Conservation (phyloP, 2,888 invertebrate genomes). For the Mycalesis mineus region DNA sequence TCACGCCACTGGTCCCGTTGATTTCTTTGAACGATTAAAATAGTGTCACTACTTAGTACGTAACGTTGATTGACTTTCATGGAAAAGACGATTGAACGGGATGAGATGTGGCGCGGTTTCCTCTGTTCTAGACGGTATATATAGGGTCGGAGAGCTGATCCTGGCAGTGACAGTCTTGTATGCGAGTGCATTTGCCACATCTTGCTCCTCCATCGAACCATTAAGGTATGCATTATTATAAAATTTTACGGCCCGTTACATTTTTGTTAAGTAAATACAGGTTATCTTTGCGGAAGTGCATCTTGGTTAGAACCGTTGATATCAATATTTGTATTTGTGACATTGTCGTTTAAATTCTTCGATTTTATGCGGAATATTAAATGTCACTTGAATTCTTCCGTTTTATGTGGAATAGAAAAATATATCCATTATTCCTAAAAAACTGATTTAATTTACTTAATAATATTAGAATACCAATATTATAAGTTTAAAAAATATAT, state of each 20-base stretch:
- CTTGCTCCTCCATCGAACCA: neutral
- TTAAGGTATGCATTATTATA: conserved; percentile 5
- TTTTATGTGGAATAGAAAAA: too few species aligned
- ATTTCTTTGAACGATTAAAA: conserved; percentile 60
- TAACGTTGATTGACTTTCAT: conserved; percentile 58
- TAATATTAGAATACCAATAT: too few species aligned
- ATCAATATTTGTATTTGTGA: too few species aligned
- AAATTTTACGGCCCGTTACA: neutral
- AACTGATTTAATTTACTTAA: too few species aligned
- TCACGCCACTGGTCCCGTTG: conserved; percentile 37
- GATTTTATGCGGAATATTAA: too few species aligned
- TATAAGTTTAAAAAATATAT: too few species aligned
- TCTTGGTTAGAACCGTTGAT: too few species aligned
- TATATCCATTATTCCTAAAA: too few species aligned
- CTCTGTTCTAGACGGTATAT: conserved; percentile 44
- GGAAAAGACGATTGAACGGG: conserved; percentile 51
- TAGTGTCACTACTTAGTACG: conserved; percentile 47
- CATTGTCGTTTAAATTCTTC: too few species aligned
- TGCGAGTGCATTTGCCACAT: conserved; percentile 12
- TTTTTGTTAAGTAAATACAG: too few species aligned
- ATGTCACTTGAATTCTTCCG: too few species aligned
- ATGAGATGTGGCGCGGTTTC: conserved; percentile 45
- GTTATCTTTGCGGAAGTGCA: too few species aligned
- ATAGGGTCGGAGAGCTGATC: conserved; percentile 34
- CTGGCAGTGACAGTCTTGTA: conserved; percentile 24